Base-by-base conservation (phyloP, 92 coral and sea anemone species). In the Heteractis magnifica region DNA sequence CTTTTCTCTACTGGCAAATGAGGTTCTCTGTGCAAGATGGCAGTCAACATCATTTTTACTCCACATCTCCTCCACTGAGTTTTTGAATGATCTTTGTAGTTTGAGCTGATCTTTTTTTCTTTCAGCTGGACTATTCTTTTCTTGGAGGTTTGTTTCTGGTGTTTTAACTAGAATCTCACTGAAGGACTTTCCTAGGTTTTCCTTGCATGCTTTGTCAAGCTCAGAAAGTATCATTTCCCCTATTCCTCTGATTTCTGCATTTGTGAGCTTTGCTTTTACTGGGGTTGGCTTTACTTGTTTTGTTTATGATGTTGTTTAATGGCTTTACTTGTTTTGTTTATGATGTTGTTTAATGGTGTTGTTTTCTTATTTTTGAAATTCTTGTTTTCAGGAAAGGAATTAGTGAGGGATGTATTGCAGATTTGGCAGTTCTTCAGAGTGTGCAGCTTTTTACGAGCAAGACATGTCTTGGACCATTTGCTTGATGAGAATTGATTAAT, bases 211-310 rank as follows among this genome's bases (percentile, higher is more conserved):
- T 10, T 73, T 55, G 12, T 86, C 82, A 53, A 71, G 52, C 48
- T 82, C 83, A n/a, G 81, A 80, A 52, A 70, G 75, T 4, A 86
- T 80, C 89, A 86, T 86, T 52, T 81, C 85, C n/a, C 85, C 89
- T 49, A 86, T 49, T 15, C 56, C 81, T 50, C 60, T 76, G 34
- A 81, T 53, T 76, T 76, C 90, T 48, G 68, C 75, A 79, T 76
- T 86, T 58, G 81, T 86, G 55, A 82, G 85, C 65, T 81, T 59
- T 56, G 82, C 81, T 49, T 86, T 86, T 64, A 52, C 44, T 53
- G 87, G 87, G 82, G 77, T 34, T 34, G 44, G 44, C 44, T 34
- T 34, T 34, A 34, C 44, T 34, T 34, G 44, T 34, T 34, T 34
- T 34, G 44, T 34, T 34, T 23, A 15, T 58, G 4, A 77, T 77